Base-by-base conservation (phyloP, 2,797 vertebrate species). In the Dallia pectoralis region DNA sequence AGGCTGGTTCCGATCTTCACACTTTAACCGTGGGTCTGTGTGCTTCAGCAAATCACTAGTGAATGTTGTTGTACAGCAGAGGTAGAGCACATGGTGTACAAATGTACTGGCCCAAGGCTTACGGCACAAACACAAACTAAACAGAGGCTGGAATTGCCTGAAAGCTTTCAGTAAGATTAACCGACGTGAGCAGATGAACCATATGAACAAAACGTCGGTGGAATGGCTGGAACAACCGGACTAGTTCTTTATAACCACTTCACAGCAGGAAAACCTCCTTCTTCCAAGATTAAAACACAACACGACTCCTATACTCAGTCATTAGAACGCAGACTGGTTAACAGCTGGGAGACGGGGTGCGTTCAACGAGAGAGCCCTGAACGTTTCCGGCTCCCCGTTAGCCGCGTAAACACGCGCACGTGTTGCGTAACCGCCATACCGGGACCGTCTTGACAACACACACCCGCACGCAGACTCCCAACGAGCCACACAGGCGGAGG, bases 361-460 rank as follows among this genome's bases (percentile, higher is more conserved):
- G 40, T 73, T 78, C 69, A 44, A n/a, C n/a, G n/a, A n/a, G 2
- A 1, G 11, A 71, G 72, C 4, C 15, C 3, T 0, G 2, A 63
- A 18, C 53, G 19, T 19, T 40, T 7, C n/a, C 76, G 78, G 79
- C 80, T 78, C 76, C 77, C 76, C 22, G 69, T 76, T 84, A 87
- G 82, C 81, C 79, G 82, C 86, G 82, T 75, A 78, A 30, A 78
- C 82, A 81, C 69, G n/a, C 70, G 77, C 48, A 80, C 81, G 62
- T 67, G 73, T 77, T 79, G 79, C 81, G 78, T 72, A 73, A 77
- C 77, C 77, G 19, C 15, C 14, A 59, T 8, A 53, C 6, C 49
- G 8, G 73, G 61, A 14, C 67, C 9, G 49, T 69, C 70, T 81
- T 84, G 84, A 79, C 25, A 9, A 75, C 77, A 48, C 76, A 27